A percentile compares a stretch with the other conserved stretches of the same genome.
Evolutionary conservation across 2,113 vertebrate species (phyloP).

Genomic region (Platysteira castanea): DNA sequence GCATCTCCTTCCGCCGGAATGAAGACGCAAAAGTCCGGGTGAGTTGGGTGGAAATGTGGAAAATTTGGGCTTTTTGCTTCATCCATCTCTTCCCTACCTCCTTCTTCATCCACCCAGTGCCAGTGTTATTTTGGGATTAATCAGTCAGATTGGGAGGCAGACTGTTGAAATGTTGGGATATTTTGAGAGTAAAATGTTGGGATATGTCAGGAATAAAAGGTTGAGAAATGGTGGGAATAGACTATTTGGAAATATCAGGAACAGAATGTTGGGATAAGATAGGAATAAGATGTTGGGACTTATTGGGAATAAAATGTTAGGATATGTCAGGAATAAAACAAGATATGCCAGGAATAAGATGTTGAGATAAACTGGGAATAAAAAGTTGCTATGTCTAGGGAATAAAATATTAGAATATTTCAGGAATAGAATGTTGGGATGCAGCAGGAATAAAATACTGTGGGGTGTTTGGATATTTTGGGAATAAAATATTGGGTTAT

Average conservation of each 20-base stretch:
- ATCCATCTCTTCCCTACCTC: neutral
- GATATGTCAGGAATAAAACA: neutral
- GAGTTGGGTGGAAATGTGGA: neutral
- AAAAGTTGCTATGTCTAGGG: neutral
- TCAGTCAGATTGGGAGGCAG: accelerated
- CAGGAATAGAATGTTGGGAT: neutral
- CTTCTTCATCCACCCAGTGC: neutral
- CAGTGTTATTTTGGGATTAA: neutral
- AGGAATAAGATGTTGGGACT: neutral
- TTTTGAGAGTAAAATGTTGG: neutral
- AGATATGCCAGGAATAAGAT: neutral
- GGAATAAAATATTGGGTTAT: neutral
- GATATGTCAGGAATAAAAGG: neutral
- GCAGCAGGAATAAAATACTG: neutral
- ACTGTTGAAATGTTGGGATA: neutral
- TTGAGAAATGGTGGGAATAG: neutral
- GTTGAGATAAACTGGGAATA: neutral
- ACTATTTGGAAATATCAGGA: neutral
- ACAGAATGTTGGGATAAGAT: neutral
- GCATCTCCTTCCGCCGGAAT: conserved; percentile 66
- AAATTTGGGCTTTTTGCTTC: neutral
- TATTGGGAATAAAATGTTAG: neutral
- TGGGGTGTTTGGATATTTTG: neutral
- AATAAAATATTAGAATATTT: neutral
- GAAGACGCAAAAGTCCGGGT: conserved; percentile 78